Conservation (phyloP, 2,113 vertebrate species). For the Otus sunia region DNA sequence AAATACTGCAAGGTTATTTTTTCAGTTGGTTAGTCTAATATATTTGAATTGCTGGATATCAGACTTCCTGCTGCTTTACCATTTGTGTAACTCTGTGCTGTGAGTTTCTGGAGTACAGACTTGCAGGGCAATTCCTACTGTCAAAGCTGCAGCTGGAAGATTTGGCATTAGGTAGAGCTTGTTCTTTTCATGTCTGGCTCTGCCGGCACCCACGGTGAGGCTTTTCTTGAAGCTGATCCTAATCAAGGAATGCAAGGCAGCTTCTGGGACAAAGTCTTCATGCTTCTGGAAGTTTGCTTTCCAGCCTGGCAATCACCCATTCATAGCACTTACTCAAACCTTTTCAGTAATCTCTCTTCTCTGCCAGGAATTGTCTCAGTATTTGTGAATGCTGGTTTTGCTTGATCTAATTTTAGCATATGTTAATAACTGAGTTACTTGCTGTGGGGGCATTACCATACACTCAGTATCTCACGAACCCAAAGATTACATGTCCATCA, state of each 20-base stretch:
- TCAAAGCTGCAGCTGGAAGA: slow-evolving; percentile 23
- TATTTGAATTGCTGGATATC: background rate
- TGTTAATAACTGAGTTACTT: slow-evolving; percentile 42
- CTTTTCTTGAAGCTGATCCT: slow-evolving; percentile 11
- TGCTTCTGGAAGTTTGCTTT: background rate
- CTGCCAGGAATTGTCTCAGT: slow-evolving; percentile 26
- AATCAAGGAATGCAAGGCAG: slow-evolving; percentile 14
- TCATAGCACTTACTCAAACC: background rate
- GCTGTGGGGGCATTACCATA: background rate
- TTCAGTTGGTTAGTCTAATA: background rate
- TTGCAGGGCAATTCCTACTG: background rate
- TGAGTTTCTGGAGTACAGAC: background rate
- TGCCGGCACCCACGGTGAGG: background rate
- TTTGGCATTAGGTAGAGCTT: background rate
- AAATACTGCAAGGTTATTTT: background rate
- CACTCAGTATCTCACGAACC: background rate
- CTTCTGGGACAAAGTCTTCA: slow-evolving; percentile 7
- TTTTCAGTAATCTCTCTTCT: slow-evolving; percentile 6
- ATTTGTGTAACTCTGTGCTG: background rate
- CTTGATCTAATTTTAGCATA: slow-evolving; percentile 36
- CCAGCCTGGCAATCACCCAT: slow-evolving; percentile 23
- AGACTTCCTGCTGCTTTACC: background rate
- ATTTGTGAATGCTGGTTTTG: slow-evolving; percentile 21
- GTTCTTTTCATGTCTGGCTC: background rate
- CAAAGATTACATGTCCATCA: background rate